Evolutionary conservation across 2,797 vertebrate genomes (phyloP), one percentile per base, ranked within the genome.

Genomic region (Australoheros facetus): DNA sequence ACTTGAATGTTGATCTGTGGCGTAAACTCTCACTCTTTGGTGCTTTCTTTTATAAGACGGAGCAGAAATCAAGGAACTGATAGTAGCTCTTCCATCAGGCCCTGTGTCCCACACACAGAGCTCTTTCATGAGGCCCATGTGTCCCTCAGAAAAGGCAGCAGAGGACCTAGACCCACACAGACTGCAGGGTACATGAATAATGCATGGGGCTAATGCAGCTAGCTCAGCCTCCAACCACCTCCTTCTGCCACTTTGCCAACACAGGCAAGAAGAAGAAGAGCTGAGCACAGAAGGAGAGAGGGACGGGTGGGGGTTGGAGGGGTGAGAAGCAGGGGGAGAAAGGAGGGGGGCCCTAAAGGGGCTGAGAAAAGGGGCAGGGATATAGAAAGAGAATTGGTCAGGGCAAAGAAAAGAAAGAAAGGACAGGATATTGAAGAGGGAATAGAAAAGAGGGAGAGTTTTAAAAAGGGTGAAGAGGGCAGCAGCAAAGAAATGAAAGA

Each of bases 111-210:
- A 19, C 78, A 79, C 88, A 89, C 73, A 79, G 85, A 88, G 83
- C 85, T 91, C 81, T 77, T 89, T 89, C 84, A 84, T 72, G 0
- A 64, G 88, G 86, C 83, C 88, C 66, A 34, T 82, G 82, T 81
- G 71, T 83, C 88, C 88, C 80, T 76, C 76, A 81, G 53, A 88
- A 80, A 85, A 83, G 87, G 71, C 83, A 88, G 86, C 78, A 83
- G 79, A 92, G 86, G 91, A 90, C 93, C 84, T 81, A 87, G 90
- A 92, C 90, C 88, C 85, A 81, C 78, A 86, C 84, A 89, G 85
- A 94, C 93, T 93, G 94, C 93, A 89, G 92, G 90, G 80, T 75
- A 87, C 86, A 95, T 96, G 93, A 95, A 96, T 96, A 95, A 96
- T 95, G 88, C 91, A 96, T 92, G 73, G 57, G n/a, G 88, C 94